Base-by-base conservation (phyloP, 2,113 vertebrate species). In the Halcyon malimbica region DNA sequence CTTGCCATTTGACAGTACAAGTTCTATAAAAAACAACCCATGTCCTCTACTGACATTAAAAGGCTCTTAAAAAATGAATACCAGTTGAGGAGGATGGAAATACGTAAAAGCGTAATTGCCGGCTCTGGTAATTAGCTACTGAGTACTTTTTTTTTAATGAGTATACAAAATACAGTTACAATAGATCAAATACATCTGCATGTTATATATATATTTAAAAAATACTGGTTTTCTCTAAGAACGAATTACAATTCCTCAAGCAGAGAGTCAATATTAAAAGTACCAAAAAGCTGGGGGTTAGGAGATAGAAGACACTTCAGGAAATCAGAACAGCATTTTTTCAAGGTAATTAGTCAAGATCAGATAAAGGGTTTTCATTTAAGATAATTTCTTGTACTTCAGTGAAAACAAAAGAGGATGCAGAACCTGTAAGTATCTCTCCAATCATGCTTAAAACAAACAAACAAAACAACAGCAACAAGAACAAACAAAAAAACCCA, bases 1-100 rank as follows among this genome's bases (percentile, higher is more conserved):
- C 29, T 31, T 50, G 42, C 33, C 69, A 57, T 44, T 15, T 59
- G 21, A 51, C 56, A 75, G 77, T 33, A 56, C 6, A 18, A 53
- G 62, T 80, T 35, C 75, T 75, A 86, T 37, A 21, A 41, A 75
- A 79, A 87, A 62, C 7, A 28, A 28, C 5, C 54, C 0, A 65
- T 50, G 93, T 93, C 89, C 91, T 92, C 64, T 74, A 6, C 37
- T 81, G 83, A 76, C 60, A 89, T 3, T 48, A 91, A 94, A 77
- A 86, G 9, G 31, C 37, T 46, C 54, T 65, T 65, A 62, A 67
- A 93, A 75, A 78, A 8, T 16, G 78, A 64, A 20, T 23, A 42
- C 6, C 46, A 71, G 41, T 7, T 10, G 33, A 59, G 29, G 16
- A 82, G 35, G 48, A 21, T 11, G 23, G 68, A 84, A 77, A 86